These are phyloP conservation scores for Toxostoma redivivum DNA, from an alignment of 2,113 vertebrate genomes.

Conservation along the genomic window DNA sequence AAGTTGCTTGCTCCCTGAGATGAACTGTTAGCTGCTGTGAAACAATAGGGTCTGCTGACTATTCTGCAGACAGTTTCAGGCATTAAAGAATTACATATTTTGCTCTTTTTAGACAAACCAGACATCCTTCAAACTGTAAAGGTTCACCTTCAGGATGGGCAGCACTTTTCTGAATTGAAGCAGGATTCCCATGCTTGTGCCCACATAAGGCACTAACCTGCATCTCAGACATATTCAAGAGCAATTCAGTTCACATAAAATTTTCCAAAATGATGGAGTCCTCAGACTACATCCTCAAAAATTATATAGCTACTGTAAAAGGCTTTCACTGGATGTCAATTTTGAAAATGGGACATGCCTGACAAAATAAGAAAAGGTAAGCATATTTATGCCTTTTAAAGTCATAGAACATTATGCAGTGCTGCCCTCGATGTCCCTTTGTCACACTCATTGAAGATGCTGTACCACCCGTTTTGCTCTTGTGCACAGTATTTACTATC, in stretches of 20 bases:
- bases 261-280: background rate
- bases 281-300: background rate
- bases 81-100: background rate
- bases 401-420: background rate
- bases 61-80: background rate
- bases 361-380: background rate
- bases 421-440: background rate
- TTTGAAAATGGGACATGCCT: background rate
- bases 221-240: background rate
- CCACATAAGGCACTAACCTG: background rate
- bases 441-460: background rate
- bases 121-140: background rate
- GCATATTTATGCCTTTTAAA: background rate
- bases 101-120: background rate
- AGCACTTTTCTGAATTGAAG: background rate
- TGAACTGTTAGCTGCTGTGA: background rate
- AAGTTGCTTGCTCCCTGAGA: background rate
- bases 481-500: background rate
- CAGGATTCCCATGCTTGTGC: background rate
- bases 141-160: background rate
- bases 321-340: background rate
- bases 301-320: background rate
- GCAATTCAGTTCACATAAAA: background rate
- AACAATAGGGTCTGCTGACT: background rate
- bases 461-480: background rate